A percentile compares a stretch with the other conserved stretches of the same genome.
These are phyloP conservation scores for Actinia equina DNA, from an alignment of 64 coral and sea anemone species.

Conservation along the genomic window DNA sequence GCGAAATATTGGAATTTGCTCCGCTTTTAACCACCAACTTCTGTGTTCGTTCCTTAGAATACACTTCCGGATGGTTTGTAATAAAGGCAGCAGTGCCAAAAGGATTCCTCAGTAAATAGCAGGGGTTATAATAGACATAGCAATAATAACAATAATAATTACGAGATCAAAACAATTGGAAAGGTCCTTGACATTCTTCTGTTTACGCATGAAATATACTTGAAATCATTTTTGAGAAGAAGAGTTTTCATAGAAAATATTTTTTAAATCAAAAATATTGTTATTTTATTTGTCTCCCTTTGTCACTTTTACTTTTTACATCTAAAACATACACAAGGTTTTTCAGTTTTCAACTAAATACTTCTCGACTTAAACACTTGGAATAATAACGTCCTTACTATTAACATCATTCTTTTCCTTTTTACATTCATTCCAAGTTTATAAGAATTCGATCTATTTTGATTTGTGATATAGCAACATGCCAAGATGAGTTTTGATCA, in stretches of 20 bases:
- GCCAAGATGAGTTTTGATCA: constrained; percentile 3
- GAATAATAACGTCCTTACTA: background rate
- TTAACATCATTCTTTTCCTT: background rate
- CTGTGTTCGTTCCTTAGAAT: background rate
- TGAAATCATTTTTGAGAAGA: background rate
- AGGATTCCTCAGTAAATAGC: background rate
- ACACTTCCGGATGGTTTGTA: background rate
- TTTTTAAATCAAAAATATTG: too few species aligned
- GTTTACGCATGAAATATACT: background rate
- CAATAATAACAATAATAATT: constrained; percentile 10
- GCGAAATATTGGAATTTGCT: constrained; percentile 32
- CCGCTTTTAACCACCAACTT: background rate
- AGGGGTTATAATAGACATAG: background rate
- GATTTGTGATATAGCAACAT: constrained; percentile 17
- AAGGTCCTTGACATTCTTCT: background rate
- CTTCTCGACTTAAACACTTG: background rate
- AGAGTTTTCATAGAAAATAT: too few species aligned
- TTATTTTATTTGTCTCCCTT: background rate
- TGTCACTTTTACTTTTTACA: background rate
- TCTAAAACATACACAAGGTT: background rate
- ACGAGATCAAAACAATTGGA: background rate
- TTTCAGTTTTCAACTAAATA: background rate
- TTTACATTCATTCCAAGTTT: background rate
- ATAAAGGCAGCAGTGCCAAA: background rate
- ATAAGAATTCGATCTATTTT: constrained; percentile 7